Base-by-base conservation (phyloP, 2,888 invertebrate genomes). In the Drosophila anceps region DNA sequence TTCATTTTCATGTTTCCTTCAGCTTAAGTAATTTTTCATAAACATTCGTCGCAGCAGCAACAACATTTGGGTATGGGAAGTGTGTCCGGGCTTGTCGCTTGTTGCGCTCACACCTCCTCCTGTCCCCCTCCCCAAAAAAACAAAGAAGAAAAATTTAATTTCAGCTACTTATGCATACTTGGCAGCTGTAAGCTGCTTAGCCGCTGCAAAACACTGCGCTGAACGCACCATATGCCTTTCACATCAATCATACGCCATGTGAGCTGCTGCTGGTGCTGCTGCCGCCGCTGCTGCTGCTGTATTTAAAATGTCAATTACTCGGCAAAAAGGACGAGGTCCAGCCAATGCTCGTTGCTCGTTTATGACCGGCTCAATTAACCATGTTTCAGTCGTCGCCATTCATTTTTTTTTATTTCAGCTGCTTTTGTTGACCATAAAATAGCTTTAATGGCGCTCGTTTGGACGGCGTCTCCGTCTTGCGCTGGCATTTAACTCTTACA, bases 11-110 rank as follows among this genome's bases (percentile, higher is more conserved):
- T 90, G 90, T 88, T 83, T 82, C 55, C 63, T 78, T 69, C 79
- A 79, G 88, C 86, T 87, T 83, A 76, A 79, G 81, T 80, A 81
- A 88, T 88, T 88, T 88, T 90, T 90, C 90, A 88, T 83, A 88
- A 86, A 76, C 74, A 79, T 76, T 75, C 76, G 63, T 78, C 60
- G 24, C 35, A 33, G 51, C 33, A 46, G 31, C 50, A 41, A 46
- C n/a, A n/a, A n/a, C n/a, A n/a, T n/a, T n/a, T n/a, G n/a, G 44
- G n/a, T 41, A 53, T 39, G 53, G 10, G n/a, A 61, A 44, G 39
- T 53, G 48, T 35, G 13, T 29, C 54, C 39, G 18, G 15, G n/a
- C n/a, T 9, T 44, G 46, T n/a, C 27, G 76, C 72, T 74, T 79
- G 79, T 79, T 79, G 79, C 76, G 72, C 69, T 71, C 60, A 60